These are phyloP conservation scores for Apamea sordens DNA, from an alignment of 2,888 invertebrate genomes.

Conservation along the genomic window DNA sequence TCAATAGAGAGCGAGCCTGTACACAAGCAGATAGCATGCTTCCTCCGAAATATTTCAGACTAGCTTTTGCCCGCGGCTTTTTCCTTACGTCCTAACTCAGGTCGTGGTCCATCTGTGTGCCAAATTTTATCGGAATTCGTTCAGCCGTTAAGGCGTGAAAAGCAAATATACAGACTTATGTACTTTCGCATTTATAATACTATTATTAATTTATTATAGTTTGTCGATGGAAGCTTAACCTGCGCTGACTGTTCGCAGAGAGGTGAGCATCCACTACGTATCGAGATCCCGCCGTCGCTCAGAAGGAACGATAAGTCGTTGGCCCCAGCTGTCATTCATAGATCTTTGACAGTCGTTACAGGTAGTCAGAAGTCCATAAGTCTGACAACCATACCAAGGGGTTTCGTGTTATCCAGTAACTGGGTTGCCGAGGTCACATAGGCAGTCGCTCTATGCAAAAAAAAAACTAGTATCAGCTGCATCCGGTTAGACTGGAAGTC, in stretches of 20 bases:
- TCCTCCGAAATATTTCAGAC: too few species aligned
- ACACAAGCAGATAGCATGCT: not conserved
- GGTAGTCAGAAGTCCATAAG: not conserved
- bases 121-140: not conserved
- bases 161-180: not conserved
- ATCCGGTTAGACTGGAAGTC: not conserved
- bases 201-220: not conserved
- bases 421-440: not conserved
- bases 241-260: too few species aligned
- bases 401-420: not conserved
- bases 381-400: not conserved
- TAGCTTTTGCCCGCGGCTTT: too few species aligned
- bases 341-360: not conserved
- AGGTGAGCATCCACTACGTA: too few species aligned
- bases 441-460: not conserved
- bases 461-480: not conserved
- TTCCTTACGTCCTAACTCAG: too few species aligned
- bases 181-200: not conserved
- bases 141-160: not conserved
- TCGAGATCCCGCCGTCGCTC: too few species aligned
- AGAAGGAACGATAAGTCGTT: not conserved
- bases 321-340: not conserved
- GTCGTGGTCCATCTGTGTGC: too few species aligned
- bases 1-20: not conserved
- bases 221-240: too few species aligned